Percentiles rank a stretch among this genome's conserved stretches.
phyloP scores from a whole-genome alignment of 1,140 invertebrate genomes.

The Archivesica marissinica region DNA sequence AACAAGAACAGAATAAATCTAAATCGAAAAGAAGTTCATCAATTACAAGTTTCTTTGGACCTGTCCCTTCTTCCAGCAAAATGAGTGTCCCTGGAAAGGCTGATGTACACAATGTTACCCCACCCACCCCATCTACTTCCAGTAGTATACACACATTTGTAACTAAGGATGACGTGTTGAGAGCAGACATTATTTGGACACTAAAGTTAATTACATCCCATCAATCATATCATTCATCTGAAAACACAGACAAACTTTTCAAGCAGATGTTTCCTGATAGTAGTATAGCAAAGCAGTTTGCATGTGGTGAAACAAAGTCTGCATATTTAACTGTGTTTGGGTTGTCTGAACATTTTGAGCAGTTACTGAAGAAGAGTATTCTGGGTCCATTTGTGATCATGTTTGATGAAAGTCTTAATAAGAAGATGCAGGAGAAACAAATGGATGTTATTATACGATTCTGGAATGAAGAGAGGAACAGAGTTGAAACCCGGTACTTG shows the following conservation, averaged over 20 bases:
- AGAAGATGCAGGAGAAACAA: conserved; percentile 54
- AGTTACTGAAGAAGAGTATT: background rate
- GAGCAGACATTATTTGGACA: conserved; percentile 29
- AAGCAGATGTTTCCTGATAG: conserved; percentile 9
- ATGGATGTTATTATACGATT: conserved; percentile 61
- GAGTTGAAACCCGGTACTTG: conserved; percentile 53
- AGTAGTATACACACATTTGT: too few species aligned
- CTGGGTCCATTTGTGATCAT: conserved; percentile 3
- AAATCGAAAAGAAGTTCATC: too few species aligned
- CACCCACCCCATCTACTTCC: too few species aligned
- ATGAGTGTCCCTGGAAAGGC: too few species aligned
- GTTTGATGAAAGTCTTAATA: conserved; percentile 19
- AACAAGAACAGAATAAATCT: too few species aligned
- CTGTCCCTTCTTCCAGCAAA: too few species aligned
- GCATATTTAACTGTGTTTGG: conserved; percentile 1
- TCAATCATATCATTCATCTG: conserved; percentile 4
- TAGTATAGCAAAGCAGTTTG: conserved; percentile 16
- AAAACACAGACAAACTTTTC: conserved; percentile 25
- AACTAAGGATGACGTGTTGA: too few species aligned
- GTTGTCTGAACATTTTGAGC: background rate
- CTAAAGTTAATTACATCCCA: background rate
- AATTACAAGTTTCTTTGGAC: too few species aligned
- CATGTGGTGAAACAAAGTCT: conserved; percentile 13
- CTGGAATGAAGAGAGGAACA: conserved; percentile 24
- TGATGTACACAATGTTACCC: too few species aligned